Percentiles rank a stretch among this genome's conserved stretches.
Conservation (phyloP, 2,113 vertebrate species). For the Malurus alboscapulatus region DNA sequence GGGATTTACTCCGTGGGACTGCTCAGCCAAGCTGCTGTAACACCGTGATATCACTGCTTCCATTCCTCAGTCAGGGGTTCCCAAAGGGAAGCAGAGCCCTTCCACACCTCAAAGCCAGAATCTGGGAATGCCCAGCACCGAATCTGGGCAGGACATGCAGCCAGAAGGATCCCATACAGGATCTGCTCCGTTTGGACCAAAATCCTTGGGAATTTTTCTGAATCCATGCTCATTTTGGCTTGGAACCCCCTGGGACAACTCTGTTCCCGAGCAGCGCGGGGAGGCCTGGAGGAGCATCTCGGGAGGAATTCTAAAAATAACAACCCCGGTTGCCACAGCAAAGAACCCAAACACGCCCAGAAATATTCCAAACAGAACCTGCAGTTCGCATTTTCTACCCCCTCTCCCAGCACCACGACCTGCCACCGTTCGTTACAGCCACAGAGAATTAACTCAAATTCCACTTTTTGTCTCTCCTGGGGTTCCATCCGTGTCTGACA, state of each 20-base stretch:
- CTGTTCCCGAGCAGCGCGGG: neutral
- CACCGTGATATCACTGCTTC: neutral
- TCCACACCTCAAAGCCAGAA: neutral
- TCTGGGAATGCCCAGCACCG: neutral
- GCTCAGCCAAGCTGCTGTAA: neutral
- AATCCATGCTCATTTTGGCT: neutral
- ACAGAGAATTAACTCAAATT: neutral
- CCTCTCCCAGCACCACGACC: neutral
- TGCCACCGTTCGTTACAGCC: neutral
- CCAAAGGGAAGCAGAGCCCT: neutral
- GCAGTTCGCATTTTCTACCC: neutral
- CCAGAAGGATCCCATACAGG: neutral
- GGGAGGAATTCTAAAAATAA: constrained; percentile 66
- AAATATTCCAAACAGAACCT: constrained; percentile 58
- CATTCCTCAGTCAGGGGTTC: neutral
- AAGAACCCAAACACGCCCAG: constrained; percentile 64
- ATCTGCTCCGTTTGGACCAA: neutral
- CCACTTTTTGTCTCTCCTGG: neutral
- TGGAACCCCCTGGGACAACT: neutral
- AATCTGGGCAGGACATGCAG: neutral
- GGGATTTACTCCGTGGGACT: neutral
- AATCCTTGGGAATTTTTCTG: neutral
- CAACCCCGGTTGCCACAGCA: constrained; percentile 62
- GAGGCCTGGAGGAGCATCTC: constrained; percentile 32
- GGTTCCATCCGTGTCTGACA: neutral